Evolutionary conservation across 2,797 vertebrate species (phyloP).

Genomic region (Orestias chungarensis): DNA sequence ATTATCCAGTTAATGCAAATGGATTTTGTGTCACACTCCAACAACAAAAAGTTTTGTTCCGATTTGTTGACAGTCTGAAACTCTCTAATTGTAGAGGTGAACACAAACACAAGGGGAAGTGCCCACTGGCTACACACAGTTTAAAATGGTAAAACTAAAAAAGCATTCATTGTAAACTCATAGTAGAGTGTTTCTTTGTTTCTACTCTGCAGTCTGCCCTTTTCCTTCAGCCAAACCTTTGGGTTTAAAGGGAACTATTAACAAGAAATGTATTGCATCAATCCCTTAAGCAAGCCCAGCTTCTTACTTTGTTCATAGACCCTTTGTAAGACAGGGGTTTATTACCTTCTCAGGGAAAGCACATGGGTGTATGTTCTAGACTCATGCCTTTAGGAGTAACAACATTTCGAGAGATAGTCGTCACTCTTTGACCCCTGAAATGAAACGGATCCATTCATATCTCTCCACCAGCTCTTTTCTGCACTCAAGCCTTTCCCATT

Average conservation of each 20-base stretch:
- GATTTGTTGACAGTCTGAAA: constrained; percentile 51
- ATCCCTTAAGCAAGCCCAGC: constrained; percentile 63
- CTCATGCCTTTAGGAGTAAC: constrained; percentile 64
- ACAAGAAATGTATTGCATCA: constrained; percentile 68
- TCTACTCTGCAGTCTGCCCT: constrained; percentile 55
- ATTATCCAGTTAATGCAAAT: neutral
- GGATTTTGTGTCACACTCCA: constrained; percentile 32
- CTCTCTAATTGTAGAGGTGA: constrained; percentile 61
- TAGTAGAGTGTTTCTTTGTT: constrained; percentile 73
- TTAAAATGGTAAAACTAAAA: constrained; percentile 56
- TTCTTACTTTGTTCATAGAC: constrained; percentile 67
- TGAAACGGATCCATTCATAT: constrained; percentile 71
- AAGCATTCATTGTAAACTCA: constrained; percentile 65
- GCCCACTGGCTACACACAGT: constrained; percentile 52
- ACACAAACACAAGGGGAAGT: constrained; percentile 53
- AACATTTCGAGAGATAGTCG: constrained; percentile 66
- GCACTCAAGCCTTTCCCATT: constrained; percentile 32
- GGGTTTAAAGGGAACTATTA: constrained; percentile 58
- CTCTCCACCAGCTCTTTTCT: constrained; percentile 10
- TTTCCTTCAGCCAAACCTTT: constrained; percentile 76
- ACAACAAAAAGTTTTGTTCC: constrained; percentile 16
- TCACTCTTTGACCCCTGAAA: constrained; percentile 65
- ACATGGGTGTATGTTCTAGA: constrained; percentile 65
- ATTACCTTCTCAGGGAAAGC: constrained; percentile 74
- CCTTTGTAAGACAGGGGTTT: constrained; percentile 69